Percentiles rank a stretch among this genome's conserved stretches.
Conservation (phyloP, 2,888 invertebrate genomes). For the Diachrysia chrysitis region DNA sequence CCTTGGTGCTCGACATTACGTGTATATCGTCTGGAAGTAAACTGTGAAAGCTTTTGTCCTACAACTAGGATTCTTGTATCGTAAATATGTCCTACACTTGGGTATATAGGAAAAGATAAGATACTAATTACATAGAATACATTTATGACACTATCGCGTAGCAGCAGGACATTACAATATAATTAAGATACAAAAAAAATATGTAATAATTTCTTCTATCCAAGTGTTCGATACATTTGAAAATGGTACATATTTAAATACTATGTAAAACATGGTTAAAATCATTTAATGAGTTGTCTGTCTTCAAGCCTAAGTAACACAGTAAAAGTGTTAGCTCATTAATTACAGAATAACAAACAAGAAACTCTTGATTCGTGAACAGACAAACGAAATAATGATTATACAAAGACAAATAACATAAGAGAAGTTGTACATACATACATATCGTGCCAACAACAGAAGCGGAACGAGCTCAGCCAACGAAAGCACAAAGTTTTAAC, state of each 20-base stretch:
- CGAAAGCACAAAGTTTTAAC: constrained; percentile 66
- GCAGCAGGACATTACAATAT: no score
- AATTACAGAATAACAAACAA: constrained; percentile 3
- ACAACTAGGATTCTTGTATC: neutral
- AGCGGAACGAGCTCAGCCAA: constrained; percentile 51
- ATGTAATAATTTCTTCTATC: neutral
- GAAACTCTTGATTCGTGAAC: neutral
- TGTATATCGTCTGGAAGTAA: neutral
- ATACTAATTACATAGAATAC: no score
- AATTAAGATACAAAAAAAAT: no score
- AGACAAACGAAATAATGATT: constrained; percentile 13
- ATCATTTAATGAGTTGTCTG: neutral
- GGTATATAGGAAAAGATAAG: no score
- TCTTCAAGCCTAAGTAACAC: neutral
- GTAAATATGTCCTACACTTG: neutral
- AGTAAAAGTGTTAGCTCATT: neutral
- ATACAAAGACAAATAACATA: constrained; percentile 46
- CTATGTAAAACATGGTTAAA: neutral
- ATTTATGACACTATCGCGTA: no score
- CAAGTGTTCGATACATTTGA: neutral
- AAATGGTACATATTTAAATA: neutral
- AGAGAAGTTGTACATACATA: constrained; percentile 45
- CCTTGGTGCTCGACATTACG: constrained; percentile 27
- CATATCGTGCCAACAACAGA: constrained; percentile 58
- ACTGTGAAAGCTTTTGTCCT: neutral